Conservation (phyloP, 2,888 invertebrate species). For the Lottia scabra region DNA sequence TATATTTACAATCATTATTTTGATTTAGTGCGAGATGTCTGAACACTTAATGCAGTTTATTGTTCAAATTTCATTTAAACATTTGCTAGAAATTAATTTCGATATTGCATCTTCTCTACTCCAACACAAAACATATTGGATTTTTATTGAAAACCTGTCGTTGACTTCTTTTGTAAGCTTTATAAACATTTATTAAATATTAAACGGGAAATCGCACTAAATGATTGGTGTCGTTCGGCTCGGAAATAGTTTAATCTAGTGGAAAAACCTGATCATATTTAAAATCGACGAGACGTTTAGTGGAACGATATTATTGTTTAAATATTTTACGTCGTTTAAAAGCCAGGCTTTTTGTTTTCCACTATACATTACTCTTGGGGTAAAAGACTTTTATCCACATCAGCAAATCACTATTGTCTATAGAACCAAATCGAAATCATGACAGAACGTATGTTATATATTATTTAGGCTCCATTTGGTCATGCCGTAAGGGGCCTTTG, state of each 20-base stretch:
- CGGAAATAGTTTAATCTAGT: conserved; percentile 3
- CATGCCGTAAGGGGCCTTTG: conserved; percentile 6
- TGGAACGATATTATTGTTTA: conserved; percentile 4
- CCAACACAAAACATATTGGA: not conserved
- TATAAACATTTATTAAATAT: conserved; percentile 1
- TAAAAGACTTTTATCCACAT: conserved; percentile 4
- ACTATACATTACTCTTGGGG: conserved; percentile 5
- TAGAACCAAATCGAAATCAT: conserved; percentile 1
- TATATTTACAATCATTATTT: not conserved
- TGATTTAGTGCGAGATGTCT: not conserved
- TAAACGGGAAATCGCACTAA: conserved; percentile 1
- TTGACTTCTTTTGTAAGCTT: conserved; percentile 1
- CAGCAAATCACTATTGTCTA: not conserved
- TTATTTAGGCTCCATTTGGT: not conserved
- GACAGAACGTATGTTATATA: not conserved
- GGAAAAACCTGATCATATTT: conserved; percentile 7
- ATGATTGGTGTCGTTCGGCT: not conserved
- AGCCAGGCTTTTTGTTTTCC: conserved; percentile 1
- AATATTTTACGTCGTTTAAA: conserved; percentile 3
- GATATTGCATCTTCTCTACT: not conserved
- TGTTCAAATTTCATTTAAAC: not conserved
- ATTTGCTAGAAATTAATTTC: conserved; percentile 1
- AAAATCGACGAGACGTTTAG: not conserved
- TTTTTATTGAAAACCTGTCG: not conserved
- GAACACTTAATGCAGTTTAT: conserved; percentile 1